Evolutionary conservation across 2,888 invertebrate species (phyloP).

Genomic region (Acanthosepion pharaonis): DNA sequence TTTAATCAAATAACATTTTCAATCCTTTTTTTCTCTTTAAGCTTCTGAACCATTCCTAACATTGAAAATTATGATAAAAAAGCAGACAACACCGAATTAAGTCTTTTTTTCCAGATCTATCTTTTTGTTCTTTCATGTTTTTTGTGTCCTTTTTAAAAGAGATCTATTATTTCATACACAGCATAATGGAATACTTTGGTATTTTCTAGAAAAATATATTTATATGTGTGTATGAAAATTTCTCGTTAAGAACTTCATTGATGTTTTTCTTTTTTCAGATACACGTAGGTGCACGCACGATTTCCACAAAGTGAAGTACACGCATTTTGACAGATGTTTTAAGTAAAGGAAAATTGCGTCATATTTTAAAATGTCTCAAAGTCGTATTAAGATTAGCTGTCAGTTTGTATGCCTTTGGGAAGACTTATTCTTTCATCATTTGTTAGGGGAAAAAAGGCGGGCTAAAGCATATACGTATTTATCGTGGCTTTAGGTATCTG

Average conservation of each 20-base stretch:
- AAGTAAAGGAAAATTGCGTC: neutral
- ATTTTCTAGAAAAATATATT: conserved; percentile 33
- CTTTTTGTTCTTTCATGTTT: neutral
- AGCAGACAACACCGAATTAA: neutral
- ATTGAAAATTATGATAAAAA: neutral
- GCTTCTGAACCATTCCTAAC: neutral
- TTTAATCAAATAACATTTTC: neutral
- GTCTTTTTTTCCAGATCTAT: neutral
- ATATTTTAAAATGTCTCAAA: neutral
- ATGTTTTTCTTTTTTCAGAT: neutral
- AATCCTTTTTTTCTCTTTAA: neutral
- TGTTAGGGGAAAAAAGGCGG: neutral
- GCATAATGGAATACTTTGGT: neutral
- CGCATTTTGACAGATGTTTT: neutral
- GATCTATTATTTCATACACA: conserved; percentile 3
- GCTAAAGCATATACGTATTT: neutral
- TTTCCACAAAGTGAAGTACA: neutral
- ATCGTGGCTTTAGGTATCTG: neutral
- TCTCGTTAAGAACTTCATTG: neutral
- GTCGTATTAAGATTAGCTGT: neutral
- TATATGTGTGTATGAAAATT: neutral
- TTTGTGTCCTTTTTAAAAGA: neutral
- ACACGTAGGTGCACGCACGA: neutral
- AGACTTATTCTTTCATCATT: neutral
- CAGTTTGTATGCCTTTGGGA: conserved; percentile 15